Conservation (phyloP, 1,140 invertebrate genomes). For the Caenorhabditis remanei region DNA sequence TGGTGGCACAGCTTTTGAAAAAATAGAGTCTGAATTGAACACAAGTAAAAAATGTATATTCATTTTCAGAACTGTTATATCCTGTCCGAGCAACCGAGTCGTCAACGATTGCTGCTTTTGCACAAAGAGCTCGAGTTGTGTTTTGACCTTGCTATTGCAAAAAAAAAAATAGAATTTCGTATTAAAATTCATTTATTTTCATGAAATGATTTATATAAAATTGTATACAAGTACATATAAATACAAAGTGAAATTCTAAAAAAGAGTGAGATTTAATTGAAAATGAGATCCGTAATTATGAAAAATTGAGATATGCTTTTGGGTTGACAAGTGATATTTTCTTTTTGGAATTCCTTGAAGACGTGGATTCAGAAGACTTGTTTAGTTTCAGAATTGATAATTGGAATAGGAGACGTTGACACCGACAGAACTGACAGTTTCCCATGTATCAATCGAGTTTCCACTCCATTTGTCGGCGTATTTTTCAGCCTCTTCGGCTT, state of each 20-base stretch:
- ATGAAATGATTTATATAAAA: too few species aligned
- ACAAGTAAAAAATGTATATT: too few species aligned
- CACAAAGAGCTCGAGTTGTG: too few species aligned
- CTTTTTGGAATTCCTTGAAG: background rate
- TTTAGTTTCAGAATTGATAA: conserved; percentile 24
- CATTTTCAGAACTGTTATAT: too few species aligned
- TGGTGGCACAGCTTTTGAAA: too few species aligned
- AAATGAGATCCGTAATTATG: background rate
- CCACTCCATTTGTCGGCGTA: conserved; percentile 15
- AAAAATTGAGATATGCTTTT: background rate
- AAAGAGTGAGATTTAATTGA: background rate
- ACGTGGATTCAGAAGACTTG: background rate
- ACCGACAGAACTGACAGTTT: conserved; percentile 39
- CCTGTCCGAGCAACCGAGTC: too few species aligned
- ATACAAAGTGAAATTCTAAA: background rate
- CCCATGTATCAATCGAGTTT: conserved; percentile 31
- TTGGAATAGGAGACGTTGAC: conserved; percentile 45
- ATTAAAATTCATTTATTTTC: too few species aligned
- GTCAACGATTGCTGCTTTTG: too few species aligned
- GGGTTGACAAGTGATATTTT: background rate
- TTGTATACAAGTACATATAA: background rate
- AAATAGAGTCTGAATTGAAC: too few species aligned
- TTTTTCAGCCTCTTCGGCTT: conserved; percentile 59
- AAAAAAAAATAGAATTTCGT: too few species aligned
- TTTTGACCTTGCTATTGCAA: too few species aligned